Base-by-base conservation (phyloP, 2,888 invertebrate species). In the Dicycla oo region DNA sequence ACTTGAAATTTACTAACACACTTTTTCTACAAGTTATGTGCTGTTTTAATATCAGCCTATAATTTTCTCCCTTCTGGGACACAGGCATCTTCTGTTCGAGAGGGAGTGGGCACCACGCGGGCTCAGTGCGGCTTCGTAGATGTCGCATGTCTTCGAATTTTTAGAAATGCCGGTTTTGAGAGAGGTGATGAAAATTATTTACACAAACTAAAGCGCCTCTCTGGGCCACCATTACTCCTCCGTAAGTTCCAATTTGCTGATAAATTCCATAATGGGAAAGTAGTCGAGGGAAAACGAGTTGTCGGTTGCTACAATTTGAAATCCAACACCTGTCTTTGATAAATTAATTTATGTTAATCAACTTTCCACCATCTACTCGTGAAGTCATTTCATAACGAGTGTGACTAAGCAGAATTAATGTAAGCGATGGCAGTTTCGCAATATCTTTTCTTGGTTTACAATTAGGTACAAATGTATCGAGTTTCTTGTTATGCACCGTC, bases 1-100 rank as follows among this genome's bases (percentile, higher is more conserved):
- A 67, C 86, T 80, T 75, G 56, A 83, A 49, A 69, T 53, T 45
- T 69, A 62, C 58, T 65, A 57, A 61, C 65, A 69, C 62, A 61
- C 43, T 67, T 67, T 80, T 71, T 83, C 15, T 57, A 66, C 51
- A 49, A 47, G 20, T 20, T 56, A 13, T 15, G 40, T 57, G 40
- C 57, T 18, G n/a, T 63, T 30, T 61, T 60, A 11, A 3, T 43
- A 8, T 34, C 34, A 34, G 3, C 34, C 34, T 30, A 30, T 30
- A 34, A 34, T 34, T 2, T 34, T 34, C 4, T 4, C 34, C 3
- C 4, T 34, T 4, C 34, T 4, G 4, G 34, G 2, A 34, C 34
- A 34, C 34, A 34, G 34, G 34, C 34, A 4, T 34, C 34, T 6
- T 34, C 34, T 34, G 5, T 3, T 34, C 34, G 34, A 34, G 34